Conservation (phyloP, 2,113 vertebrate species). For the Etheostoma cragini region DNA sequence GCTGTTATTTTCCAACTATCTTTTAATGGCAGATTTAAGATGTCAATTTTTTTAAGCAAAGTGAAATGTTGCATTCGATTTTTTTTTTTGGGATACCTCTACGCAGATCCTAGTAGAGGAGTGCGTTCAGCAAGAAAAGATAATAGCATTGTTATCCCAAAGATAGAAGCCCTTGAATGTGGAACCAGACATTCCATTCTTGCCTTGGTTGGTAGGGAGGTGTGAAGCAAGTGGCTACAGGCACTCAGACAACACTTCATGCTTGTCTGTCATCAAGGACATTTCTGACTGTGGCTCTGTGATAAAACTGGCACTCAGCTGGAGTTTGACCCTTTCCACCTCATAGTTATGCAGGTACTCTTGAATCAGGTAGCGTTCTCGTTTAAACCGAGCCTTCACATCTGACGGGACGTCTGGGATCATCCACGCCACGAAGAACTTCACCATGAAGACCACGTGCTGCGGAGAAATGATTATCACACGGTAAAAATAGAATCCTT, state of each 20-base stretch:
- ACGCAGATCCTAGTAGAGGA: constrained; percentile 60
- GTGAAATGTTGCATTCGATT: not conserved
- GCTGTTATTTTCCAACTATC: not conserved
- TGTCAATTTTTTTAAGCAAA: constrained; percentile 32
- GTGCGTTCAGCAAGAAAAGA: constrained; percentile 39
- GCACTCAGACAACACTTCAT: constrained; percentile 82
- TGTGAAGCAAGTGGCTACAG: constrained; percentile 64
- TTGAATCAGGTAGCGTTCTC: constrained; percentile 93
- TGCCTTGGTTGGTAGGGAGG: constrained; percentile 16
- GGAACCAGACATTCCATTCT: constrained; percentile 10
- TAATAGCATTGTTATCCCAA: constrained; percentile 9
- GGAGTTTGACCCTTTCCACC: constrained; percentile 89
- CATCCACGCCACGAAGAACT: constrained; percentile 97
- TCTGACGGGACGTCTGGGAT: constrained; percentile 95
- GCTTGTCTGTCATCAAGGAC: constrained; percentile 81
- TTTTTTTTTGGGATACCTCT: constrained; percentile 3
- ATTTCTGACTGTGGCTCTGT: constrained; percentile 80
- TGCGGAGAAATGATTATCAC: constrained; percentile 58
- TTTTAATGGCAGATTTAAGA: constrained; percentile 31
- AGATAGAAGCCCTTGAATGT: constrained; percentile 53
- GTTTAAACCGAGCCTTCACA: constrained; percentile 91
- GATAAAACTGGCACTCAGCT: constrained; percentile 83
- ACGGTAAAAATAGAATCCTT: not conserved
- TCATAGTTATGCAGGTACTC: constrained; percentile 95
- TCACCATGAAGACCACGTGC: constrained; percentile 96